Base-by-base conservation (phyloP, 2,888 invertebrate genomes). In the Drosophila yooni region DNA sequence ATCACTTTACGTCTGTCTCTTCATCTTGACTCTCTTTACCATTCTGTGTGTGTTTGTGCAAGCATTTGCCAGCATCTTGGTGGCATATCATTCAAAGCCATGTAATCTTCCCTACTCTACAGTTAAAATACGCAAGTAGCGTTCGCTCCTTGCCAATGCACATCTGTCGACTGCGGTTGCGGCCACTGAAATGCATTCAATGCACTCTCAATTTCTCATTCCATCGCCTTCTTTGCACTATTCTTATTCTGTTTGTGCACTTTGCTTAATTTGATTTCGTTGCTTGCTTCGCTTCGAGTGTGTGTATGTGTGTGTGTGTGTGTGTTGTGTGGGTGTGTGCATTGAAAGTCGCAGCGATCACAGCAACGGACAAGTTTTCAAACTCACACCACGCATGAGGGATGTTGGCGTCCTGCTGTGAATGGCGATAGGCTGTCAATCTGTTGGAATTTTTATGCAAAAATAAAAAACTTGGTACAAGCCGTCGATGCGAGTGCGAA, bases 241-340 rank as follows among this genome's bases (percentile, higher is more conserved):
- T 77, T 73, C 70, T 82, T 73, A 82, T 67, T 69, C 57, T 81
- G 81, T 88, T 85, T 81, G 87, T 79, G 79, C 87, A 88, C 89
- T 88, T 85, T 83, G 76, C 79, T 85, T 86, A 87, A 89, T 85
- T 89, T 86, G 87, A 85, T 87, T 87, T 84, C 75, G 67, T 70
- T 70, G 38, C 71, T 66, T 59, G 50, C 70, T 57, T 62, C 63
- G 54, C 64, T 67, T 46, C 76, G 74, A 64, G 68, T 81, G 51
- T 40, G 15, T 34, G 10, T 34, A 54, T 56, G 54, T 40, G 33
- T 31, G 36, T 46, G 59, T 38, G 34, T 36, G 60, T 62, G 54
- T 46, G 50, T 46, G 59, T 46, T 25, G 38, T 54, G 29, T 40
- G 54, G 27, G 54, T 48, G 56, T 31, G 31, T 33, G 33, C 21